These are phyloP conservation scores for Sturnira hondurensis DNA, from an alignment of 2,113 vertebrate species.

Conservation along the genomic window DNA sequence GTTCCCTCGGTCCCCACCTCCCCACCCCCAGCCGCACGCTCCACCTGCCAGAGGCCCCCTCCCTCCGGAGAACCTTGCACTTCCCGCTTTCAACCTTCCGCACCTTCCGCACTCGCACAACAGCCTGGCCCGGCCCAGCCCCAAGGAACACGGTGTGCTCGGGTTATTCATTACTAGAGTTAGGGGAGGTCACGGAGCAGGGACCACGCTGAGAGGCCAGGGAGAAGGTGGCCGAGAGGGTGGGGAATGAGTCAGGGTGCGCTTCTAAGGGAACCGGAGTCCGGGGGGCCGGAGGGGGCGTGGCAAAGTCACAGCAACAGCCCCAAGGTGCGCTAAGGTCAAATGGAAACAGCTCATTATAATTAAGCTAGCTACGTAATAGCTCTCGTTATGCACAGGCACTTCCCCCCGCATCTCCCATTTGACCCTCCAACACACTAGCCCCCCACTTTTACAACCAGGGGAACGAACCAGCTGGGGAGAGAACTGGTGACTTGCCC, in stretches of 20 bases:
- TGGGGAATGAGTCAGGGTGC: constrained; percentile 51
- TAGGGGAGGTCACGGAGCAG: constrained; percentile 53
- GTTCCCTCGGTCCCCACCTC: background rate
- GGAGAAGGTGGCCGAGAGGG: constrained; percentile 43
- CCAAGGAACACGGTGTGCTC: constrained; percentile 43
- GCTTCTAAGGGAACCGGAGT: constrained; percentile 14
- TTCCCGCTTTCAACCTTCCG: background rate
- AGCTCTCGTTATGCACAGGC: background rate
- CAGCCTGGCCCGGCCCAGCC: constrained; percentile 11
- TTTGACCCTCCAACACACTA: constrained; percentile 15
- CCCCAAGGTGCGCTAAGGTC: constrained; percentile 55
- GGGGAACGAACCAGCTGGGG: background rate
- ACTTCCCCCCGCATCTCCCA: background rate
- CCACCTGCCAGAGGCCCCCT: background rate
- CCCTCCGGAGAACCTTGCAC: background rate
- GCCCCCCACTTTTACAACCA: background rate
- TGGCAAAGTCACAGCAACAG: background rate
- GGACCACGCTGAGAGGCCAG: background rate
- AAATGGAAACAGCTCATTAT: constrained; percentile 40
- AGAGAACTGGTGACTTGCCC: background rate
- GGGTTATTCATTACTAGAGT: constrained; percentile 66
- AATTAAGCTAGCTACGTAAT: constrained; percentile 38
- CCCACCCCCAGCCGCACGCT: background rate
- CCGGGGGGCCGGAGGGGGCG: background rate
- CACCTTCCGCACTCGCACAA: too few species aligned